These are phyloP conservation scores for Apamea monoglypha DNA, from an alignment of 2,888 invertebrate species.

Conservation along the genomic window DNA sequence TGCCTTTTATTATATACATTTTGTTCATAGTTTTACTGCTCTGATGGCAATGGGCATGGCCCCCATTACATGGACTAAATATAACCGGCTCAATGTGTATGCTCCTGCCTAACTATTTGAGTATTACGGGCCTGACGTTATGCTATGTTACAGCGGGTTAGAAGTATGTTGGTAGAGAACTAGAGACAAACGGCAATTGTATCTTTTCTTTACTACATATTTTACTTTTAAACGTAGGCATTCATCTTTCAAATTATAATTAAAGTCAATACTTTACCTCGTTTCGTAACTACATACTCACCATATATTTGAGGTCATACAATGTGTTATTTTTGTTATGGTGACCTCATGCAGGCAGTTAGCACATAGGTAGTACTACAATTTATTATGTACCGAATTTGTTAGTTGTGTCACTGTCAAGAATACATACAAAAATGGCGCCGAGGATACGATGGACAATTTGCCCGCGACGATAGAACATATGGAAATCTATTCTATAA, in stretches of 20 bases:
- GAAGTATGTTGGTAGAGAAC: not conserved
- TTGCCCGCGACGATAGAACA: not conserved
- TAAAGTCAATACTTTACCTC: conserved; percentile 27
- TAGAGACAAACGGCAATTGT: not conserved
- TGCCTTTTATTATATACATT: not conserved
- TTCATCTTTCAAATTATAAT: not conserved
- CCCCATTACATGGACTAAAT: not conserved
- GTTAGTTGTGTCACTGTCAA: conserved; percentile 2
- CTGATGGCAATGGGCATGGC: not conserved
- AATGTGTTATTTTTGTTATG: conserved; percentile 45
- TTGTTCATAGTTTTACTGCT: not conserved
- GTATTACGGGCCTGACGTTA: not conserved
- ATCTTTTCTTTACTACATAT: not conserved
- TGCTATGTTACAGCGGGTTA: not conserved
- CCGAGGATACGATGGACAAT: not conserved
- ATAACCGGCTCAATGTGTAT: not conserved
- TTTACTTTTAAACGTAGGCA: not conserved
- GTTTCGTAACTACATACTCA: conserved; percentile 4
- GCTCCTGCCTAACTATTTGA: not conserved
- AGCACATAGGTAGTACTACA: conserved; percentile 17
- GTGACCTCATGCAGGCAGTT: conserved; percentile 45
- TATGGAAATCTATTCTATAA: not conserved
- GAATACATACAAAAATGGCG: not conserved
- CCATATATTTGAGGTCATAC: conserved; percentile 27
- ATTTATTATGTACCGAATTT: conserved; percentile 11